Evolutionary conservation across 2,888 invertebrate species (phyloP).

Genomic region (Drosophila pegasa): DNA sequence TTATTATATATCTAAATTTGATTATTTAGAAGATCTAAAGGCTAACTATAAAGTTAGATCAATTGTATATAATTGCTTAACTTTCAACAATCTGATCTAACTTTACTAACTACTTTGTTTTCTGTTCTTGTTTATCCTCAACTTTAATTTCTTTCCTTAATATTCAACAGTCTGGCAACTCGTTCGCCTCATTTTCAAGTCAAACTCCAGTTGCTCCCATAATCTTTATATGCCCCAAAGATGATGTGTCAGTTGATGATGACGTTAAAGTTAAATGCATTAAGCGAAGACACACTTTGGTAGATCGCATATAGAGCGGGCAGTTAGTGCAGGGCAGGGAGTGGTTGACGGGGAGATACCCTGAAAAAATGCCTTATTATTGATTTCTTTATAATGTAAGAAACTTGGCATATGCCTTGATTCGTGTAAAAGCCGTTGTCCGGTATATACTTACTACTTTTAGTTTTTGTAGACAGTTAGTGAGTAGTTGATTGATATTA

Average conservation of each 20-base stretch:
- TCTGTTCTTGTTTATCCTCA: neutral
- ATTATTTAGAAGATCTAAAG: too few species aligned
- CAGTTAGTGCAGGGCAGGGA: neutral
- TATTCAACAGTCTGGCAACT: slow-evolving; percentile 4
- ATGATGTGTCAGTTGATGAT: slow-evolving; percentile 27
- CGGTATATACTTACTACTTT: too few species aligned
- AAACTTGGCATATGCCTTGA: too few species aligned
- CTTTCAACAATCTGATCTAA: too few species aligned
- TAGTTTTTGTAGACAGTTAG: too few species aligned
- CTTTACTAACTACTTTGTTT: too few species aligned
- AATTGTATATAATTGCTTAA: too few species aligned
- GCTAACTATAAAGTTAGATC: too few species aligned
- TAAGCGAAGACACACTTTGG: slow-evolving; percentile 28
- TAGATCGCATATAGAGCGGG: slow-evolving; percentile 20
- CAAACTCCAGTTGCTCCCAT: slow-evolving; percentile 4
- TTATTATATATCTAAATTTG: too few species aligned
- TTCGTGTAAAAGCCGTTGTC: too few species aligned
- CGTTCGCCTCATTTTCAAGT: neutral
- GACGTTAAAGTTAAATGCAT: slow-evolving; percentile 36
- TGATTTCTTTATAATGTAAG: too few species aligned
- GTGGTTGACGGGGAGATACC: neutral
- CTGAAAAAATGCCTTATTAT: neutral
- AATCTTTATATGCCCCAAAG: slow-evolving; percentile 7
- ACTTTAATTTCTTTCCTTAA: neutral
- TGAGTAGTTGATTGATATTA: too few species aligned